Conservation (phyloP, 1,140 invertebrate genomes). For the Pachypsylla venusta region DNA sequence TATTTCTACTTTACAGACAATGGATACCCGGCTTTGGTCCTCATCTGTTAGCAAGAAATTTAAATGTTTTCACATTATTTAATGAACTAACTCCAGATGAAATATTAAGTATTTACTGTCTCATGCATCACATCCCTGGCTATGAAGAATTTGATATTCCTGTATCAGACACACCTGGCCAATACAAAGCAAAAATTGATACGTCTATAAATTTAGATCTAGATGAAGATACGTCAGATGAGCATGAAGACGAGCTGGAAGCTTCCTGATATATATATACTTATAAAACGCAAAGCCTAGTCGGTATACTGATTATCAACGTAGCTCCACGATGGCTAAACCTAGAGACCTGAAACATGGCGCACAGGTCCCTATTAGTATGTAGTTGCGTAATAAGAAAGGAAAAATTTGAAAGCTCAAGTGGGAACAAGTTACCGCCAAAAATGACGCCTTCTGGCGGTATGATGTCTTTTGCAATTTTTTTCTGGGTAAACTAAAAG, state of each 20-base stretch:
- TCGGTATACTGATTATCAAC: too few relatives aligned
- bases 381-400: too few relatives aligned
- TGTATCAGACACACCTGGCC: not conserved
- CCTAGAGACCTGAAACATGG: too few relatives aligned
- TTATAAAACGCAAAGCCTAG: too few relatives aligned
- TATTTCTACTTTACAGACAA: not conserved
- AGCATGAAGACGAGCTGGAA: not conserved
- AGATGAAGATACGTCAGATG: not conserved
- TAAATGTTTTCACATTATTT: not conserved
- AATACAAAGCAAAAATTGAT: not conserved
- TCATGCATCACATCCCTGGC: constrained; percentile 5
- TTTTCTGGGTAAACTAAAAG: too few relatives aligned
- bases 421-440: too few relatives aligned
- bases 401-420: too few relatives aligned
- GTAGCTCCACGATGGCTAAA: too few relatives aligned
- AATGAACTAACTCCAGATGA: not conserved
- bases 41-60: not conserved
- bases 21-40: not conserved
- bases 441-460: too few relatives aligned
- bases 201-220: not conserved
- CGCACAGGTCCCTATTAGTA: too few relatives aligned
- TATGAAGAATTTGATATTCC: constrained; percentile 7
- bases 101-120: not conserved
- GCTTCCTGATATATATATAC: too few relatives aligned
- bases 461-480: too few relatives aligned